phyloP scores from a whole-genome alignment of 2,797 vertebrate genomes.

The Karalla daura region DNA sequence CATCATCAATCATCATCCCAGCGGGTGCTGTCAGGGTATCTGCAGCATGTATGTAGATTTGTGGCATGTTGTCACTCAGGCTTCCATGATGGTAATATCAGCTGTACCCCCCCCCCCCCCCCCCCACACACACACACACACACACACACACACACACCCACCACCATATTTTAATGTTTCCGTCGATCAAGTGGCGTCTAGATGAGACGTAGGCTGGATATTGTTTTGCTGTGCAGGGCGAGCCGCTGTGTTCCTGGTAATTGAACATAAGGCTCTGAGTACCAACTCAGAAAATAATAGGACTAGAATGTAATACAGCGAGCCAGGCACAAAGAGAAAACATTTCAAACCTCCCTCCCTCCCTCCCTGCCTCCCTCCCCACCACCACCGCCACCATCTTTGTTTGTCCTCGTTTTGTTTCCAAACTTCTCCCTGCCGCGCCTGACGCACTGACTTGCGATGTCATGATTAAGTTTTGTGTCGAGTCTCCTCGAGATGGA shows the following conservation, averaged over 20 bases:
- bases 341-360: constrained; percentile 49
- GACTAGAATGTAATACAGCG: constrained; percentile 69
- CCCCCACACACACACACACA: constrained; percentile 26
- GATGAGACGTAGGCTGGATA: constrained; percentile 78
- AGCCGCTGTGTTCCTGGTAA: constrained; percentile 81
- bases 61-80: constrained; percentile 20
- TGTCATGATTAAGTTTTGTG: constrained; percentile 9
- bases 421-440: constrained; percentile 25
- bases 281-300: constrained; percentile 76
- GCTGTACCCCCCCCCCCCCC: constrained; percentile 8
- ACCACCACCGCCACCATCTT: too few species aligned
- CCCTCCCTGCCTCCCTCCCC: constrained; percentile 31
- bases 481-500: constrained; percentile 20
- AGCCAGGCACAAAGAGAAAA: constrained; percentile 66
- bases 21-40: not conserved
- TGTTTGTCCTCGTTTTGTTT: constrained; percentile 33
- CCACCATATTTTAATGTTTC: constrained; percentile 70
- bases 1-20: constrained; percentile 14
- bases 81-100: constrained; percentile 58
- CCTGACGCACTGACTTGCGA: constrained; percentile 23
- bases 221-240: constrained; percentile 72
- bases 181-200: constrained; percentile 71
- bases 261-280: constrained; percentile 82
- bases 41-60: constrained; percentile 15
- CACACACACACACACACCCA: constrained; percentile 7